These are phyloP conservation scores for Camponotus fellah DNA, from an alignment of 2,888 invertebrate genomes.

Conservation along the genomic window DNA sequence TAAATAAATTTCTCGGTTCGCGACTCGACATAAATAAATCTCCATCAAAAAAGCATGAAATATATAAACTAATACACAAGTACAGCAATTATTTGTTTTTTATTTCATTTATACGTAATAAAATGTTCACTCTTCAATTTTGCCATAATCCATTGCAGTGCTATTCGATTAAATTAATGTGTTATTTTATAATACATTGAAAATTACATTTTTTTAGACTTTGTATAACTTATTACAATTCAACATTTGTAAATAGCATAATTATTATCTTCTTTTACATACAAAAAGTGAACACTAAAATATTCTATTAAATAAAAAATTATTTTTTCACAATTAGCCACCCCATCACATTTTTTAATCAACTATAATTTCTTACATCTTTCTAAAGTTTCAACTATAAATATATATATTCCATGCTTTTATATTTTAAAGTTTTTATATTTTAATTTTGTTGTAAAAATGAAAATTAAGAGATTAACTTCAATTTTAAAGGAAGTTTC, in stretches of 20 bases:
- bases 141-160: background rate
- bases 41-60: background rate
- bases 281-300: background rate
- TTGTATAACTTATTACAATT: background rate
- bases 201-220: background rate
- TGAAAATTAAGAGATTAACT: background rate
- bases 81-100: background rate
- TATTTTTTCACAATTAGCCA: background rate
- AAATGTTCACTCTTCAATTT: background rate
- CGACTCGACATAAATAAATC: conserved; percentile 3
- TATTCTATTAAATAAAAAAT: background rate
- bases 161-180: background rate
- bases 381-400: background rate
- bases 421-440: background rate
- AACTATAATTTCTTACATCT: background rate
- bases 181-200: background rate
- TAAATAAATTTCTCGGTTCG: conserved; percentile 22
- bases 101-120: background rate
- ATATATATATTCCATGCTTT: background rate
- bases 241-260: background rate
- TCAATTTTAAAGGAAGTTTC: conserved; percentile 8
- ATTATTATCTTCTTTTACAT: background rate
- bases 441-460: conserved; percentile 5
- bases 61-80: background rate
- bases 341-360: background rate